Percentiles rank a stretch among this genome's conserved stretches.
Evolutionary conservation across 2,888 invertebrate species (phyloP).

Genomic region (Apocheima hispidaria): DNA sequence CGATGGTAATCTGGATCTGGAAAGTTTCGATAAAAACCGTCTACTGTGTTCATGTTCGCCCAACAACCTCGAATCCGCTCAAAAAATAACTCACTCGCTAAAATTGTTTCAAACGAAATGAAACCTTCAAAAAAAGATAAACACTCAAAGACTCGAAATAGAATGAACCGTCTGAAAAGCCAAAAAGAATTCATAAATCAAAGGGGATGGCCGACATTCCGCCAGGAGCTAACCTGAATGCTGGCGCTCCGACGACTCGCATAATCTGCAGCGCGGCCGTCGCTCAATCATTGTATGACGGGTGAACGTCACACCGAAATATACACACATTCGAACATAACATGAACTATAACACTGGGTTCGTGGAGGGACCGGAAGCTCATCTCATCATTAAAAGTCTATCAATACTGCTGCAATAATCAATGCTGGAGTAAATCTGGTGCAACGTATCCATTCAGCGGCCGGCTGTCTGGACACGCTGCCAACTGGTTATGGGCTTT

Average conservation of each 20-base stretch:
- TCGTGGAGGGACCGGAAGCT: too few relatives aligned
- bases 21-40: background rate
- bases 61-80: background rate
- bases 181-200: slow-evolving; percentile 34
- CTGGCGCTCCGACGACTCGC: slow-evolving; percentile 30
- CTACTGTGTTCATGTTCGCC: background rate
- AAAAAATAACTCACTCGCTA: slow-evolving; percentile 15
- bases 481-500: too few relatives aligned
- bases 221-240: slow-evolving; percentile 16
- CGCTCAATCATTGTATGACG: slow-evolving; percentile 39
- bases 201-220: slow-evolving; percentile 26
- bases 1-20: background rate
- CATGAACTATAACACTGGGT: too few relatives aligned
- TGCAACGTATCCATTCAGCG: too few relatives aligned
- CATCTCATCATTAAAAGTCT: too few relatives aligned
- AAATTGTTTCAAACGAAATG: slow-evolving; percentile 6
- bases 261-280: slow-evolving; percentile 36
- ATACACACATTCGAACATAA: background rate
- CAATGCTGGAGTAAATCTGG: too few relatives aligned
- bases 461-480: too few relatives aligned
- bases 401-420: too few relatives aligned
- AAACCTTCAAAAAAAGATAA: slow-evolving; percentile 11
- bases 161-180: slow-evolving; percentile 18
- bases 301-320: slow-evolving; percentile 21
- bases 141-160: slow-evolving; percentile 17